Conservation (phyloP, 1,140 invertebrate species). For the Sitodiplosis mosellana region DNA sequence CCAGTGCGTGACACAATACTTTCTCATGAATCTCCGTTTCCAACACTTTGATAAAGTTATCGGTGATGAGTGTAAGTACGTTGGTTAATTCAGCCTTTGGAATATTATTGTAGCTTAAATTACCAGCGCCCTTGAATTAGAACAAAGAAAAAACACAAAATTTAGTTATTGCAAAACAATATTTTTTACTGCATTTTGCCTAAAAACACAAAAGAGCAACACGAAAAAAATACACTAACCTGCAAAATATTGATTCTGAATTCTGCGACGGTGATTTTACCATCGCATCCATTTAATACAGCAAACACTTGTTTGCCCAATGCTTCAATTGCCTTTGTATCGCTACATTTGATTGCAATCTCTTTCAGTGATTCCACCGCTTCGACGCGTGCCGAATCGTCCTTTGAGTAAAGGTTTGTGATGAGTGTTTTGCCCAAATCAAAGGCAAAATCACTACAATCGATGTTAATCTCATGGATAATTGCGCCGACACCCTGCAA, state of each 20-base stretch:
- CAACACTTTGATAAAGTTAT: conserved; percentile 58
- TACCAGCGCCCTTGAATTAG: conserved; percentile 49
- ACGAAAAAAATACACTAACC: conserved; percentile 25
- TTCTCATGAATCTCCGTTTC: conserved; percentile 86
- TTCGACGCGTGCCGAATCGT: conserved; percentile 51
- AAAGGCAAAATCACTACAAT: conserved; percentile 58
- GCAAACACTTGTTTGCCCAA: conserved; percentile 59
- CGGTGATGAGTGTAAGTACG: conserved; percentile 40
- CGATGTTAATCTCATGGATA: conserved; percentile 47
- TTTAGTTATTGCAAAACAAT: too few species aligned
- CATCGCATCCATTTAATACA: conserved; percentile 76
- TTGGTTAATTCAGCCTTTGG: conserved; percentile 33
- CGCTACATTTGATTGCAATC: conserved; percentile 54
- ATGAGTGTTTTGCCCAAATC: conserved; percentile 70
- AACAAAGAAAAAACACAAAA: neutral
- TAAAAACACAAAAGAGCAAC: too few species aligned
- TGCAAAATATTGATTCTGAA: conserved; percentile 79
- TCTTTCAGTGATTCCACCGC: conserved; percentile 47
- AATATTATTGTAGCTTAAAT: conserved; percentile 55
- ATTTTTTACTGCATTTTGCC: too few species aligned
- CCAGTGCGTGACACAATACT: conserved; percentile 60
- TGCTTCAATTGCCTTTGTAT: conserved; percentile 41
- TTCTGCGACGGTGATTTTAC: conserved; percentile 73
- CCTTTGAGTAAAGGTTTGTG: conserved; percentile 62
- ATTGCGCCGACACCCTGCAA: conserved; percentile 61